Base-by-base conservation (phyloP, 2,797 vertebrate genomes). In the Ctenopoma multispine region DNA sequence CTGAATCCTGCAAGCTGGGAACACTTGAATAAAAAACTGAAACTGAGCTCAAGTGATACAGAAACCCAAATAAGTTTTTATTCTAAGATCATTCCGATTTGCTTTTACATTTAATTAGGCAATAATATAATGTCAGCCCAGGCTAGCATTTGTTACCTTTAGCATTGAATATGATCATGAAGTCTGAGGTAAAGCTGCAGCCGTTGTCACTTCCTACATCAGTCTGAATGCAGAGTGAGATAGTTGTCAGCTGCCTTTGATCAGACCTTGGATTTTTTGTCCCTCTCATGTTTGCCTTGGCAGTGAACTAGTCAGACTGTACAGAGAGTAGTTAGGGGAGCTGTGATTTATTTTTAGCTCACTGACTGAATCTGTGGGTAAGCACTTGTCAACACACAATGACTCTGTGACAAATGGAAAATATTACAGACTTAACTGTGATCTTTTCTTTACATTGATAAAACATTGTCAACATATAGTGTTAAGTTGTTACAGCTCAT, bases 231-330 rank as follows among this genome's bases (percentile, higher is more conserved):
- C 72, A 34, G 31, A 51, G 44, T 8, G 44, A 43, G 48, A 64
- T 13, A 53, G 56, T 43, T n/a, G 6, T 5, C 15, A 68, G 77
- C 72, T 77, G 86, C 77, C 71, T 84, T 73, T 81, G 73, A 82
- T 76, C 69, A 60, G 68, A 72, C 72, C 49, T 58, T 54, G 63
- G 63, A 67, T 49, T 87, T 83, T 82, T 49, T 57, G 73, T 54
- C 63, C 51, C 43, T 50, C 63, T 60, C 61, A 51, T 81, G 10
- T 79, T 24, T 55, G 21, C 77, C 48, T 53, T 40, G 54, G 69
- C 55, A 53, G 78, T n/a, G 21, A 70, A 40, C 7, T 24, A 58
- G 38, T n/a, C 59, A 76, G 68, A 82, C 65, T 23, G 68, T 51
- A 70, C 63, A 64, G 59, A 69, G 59, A 67, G 63, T 56, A 41